Conservation (phyloP, 2,113 vertebrate genomes). For the Periophthalmus modestus region DNA sequence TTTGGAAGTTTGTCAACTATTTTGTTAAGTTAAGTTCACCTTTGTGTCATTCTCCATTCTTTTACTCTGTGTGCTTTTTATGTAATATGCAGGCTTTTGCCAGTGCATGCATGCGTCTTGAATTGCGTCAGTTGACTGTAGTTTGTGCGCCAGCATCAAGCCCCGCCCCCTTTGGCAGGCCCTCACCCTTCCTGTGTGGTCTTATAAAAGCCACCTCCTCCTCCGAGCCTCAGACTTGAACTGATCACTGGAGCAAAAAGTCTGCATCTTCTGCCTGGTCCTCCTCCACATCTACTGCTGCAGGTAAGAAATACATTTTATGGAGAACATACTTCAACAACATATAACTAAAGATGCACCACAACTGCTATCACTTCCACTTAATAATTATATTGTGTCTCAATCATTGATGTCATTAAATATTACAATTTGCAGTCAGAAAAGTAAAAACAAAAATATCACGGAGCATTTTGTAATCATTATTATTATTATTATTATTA, state of each 20-base stretch:
- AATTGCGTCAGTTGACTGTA: conserved; percentile 52
- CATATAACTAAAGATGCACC: background rate
- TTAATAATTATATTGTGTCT: too few relatives aligned
- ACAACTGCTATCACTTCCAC: background rate
- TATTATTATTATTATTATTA: too few relatives aligned
- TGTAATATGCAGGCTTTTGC: conserved; percentile 5
- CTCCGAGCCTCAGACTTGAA: conserved; percentile 37
- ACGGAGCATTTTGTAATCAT: too few relatives aligned
- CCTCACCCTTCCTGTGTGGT: conserved; percentile 45
- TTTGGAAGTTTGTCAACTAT: background rate
- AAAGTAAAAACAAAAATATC: background rate
- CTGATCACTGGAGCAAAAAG: conserved; percentile 33
- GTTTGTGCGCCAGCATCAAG: conserved; percentile 48
- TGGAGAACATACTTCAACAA: background rate
- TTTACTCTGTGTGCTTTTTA: background rate
- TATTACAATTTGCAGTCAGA: background rate
- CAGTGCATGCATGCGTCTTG: conserved; percentile 37
- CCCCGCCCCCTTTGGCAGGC: conserved; percentile 33
- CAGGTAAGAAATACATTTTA: conserved; percentile 55
- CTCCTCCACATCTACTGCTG: conserved; percentile 30
- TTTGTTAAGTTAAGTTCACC: background rate
- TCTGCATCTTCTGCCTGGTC: conserved; percentile 42
- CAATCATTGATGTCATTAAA: background rate
- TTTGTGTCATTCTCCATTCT: background rate
- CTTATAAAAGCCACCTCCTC: conserved; percentile 43